Percentiles rank a stretch among this genome's conserved stretches.
Conservation (phyloP, 2,113 vertebrate species). For the Egretta garzetta region DNA sequence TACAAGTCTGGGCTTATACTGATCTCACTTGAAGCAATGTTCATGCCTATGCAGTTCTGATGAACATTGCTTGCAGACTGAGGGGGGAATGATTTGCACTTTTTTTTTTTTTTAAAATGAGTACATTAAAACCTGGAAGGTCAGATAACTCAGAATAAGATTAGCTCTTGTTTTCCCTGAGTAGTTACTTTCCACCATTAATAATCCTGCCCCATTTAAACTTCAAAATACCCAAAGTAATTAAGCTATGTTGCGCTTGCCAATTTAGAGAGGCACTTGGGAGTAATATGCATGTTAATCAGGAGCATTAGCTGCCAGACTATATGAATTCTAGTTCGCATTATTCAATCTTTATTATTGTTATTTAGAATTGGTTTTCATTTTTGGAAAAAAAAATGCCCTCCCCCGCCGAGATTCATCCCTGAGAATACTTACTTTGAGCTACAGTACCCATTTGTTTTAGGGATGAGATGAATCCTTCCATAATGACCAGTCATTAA, state of each 20-base stretch:
- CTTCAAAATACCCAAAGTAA: slow-evolving; percentile 11
- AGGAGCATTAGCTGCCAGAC: not conserved
- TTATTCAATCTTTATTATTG: not conserved
- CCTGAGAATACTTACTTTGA: not conserved
- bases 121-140: not conserved
- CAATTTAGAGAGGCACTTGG: not conserved
- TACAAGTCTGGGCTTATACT: not conserved
- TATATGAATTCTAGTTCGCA: not conserved
- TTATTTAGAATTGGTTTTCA: not conserved
- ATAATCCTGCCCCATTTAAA: not conserved
- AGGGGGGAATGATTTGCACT: not conserved
- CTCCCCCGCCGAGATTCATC: not conserved
- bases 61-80: not conserved
- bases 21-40: not conserved
- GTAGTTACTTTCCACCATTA: not conserved
- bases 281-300: not conserved
- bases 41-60: not conserved
- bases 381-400: not conserved
- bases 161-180: not conserved
- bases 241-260: not conserved
- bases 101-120: not conserved
- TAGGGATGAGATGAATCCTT: not conserved
- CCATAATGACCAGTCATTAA: not conserved
- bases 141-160: not conserved
- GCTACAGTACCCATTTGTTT: not conserved